Percentiles rank a stretch among this genome's conserved stretches.
Conservation (phyloP, 2,797 vertebrate species). For the Buphagus erythrorhynchus region DNA sequence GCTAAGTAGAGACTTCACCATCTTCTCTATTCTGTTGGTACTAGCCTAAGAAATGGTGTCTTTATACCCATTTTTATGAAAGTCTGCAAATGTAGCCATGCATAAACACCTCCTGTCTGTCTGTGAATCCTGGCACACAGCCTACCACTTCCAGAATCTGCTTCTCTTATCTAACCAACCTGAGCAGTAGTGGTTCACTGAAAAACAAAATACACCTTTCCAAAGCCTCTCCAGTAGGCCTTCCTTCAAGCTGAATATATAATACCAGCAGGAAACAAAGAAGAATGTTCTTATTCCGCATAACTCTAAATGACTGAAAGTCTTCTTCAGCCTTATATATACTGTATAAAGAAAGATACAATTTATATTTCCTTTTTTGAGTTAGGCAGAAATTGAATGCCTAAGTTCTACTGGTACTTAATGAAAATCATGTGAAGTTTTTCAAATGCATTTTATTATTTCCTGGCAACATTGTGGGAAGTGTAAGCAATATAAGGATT, state of each 20-base stretch:
- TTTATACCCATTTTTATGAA: not conserved
- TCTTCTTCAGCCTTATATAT: not conserved
- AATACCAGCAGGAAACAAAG: not conserved
- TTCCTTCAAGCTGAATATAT: not conserved
- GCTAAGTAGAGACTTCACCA: not conserved
- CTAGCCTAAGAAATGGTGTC: not conserved
- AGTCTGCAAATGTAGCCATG: not conserved
- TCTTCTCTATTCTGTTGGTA: not conserved
- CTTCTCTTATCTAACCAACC: not conserved
- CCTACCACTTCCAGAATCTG: not conserved
- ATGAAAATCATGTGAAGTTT: not conserved
- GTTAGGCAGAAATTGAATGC: not conserved
- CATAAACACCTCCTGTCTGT: not conserved
- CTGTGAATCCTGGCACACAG: not conserved
- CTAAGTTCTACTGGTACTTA: not conserved
- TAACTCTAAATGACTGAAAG: not conserved
- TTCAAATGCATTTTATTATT: not conserved
- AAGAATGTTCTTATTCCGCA: not conserved
- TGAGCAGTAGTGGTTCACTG: not conserved
- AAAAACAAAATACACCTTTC: not conserved
- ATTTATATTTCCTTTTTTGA: not conserved
- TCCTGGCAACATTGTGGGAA: not conserved
- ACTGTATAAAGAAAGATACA: accelerated
- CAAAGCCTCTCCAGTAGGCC: not conserved
- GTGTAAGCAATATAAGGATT: not conserved